Conservation (phyloP, 2,888 invertebrate species). For the Drosophila histrio region DNA sequence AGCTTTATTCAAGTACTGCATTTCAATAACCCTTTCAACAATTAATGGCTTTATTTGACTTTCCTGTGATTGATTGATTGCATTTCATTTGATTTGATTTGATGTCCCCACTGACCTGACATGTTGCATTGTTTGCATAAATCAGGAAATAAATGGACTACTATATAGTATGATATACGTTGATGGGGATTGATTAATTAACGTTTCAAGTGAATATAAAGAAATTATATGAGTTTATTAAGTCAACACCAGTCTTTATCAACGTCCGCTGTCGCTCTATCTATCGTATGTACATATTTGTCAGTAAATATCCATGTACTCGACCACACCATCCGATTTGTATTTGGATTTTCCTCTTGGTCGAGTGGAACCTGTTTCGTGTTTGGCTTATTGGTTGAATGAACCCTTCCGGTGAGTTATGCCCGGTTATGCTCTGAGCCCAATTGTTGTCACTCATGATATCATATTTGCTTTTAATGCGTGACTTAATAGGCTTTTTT, state of each 20-base stretch:
- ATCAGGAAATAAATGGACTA: not conserved
- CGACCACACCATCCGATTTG: conserved; percentile 21
- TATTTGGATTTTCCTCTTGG: conserved; percentile 40
- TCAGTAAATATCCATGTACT: not conserved
- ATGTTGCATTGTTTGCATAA: conserved; percentile 22
- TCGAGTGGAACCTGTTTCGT: conserved; percentile 63
- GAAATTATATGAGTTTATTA: conserved; percentile 33
- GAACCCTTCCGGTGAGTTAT: conserved; percentile 51
- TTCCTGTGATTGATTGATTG: conserved; percentile 35
- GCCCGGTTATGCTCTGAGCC: conserved; percentile 12
- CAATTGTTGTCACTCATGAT: conserved; percentile 61
- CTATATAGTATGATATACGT: too few relatives aligned
- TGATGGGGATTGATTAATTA: conserved; percentile 31
- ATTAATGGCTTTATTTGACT: conserved; percentile 6
- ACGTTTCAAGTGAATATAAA: conserved; percentile 23
- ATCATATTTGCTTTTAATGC: conserved; percentile 50
- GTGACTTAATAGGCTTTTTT: conserved; percentile 56
- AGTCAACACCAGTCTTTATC: conserved; percentile 34
- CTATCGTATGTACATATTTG: not conserved
- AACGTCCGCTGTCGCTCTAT: conserved; percentile 1
- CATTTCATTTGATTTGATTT: conserved; percentile 27
- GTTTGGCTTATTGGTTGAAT: conserved; percentile 69
- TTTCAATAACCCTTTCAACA: not conserved
- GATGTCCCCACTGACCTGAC: not conserved
- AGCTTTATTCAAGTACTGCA: not conserved